Conservation (phyloP, 2,113 vertebrate genomes). For the Meleagris gallopavo region DNA sequence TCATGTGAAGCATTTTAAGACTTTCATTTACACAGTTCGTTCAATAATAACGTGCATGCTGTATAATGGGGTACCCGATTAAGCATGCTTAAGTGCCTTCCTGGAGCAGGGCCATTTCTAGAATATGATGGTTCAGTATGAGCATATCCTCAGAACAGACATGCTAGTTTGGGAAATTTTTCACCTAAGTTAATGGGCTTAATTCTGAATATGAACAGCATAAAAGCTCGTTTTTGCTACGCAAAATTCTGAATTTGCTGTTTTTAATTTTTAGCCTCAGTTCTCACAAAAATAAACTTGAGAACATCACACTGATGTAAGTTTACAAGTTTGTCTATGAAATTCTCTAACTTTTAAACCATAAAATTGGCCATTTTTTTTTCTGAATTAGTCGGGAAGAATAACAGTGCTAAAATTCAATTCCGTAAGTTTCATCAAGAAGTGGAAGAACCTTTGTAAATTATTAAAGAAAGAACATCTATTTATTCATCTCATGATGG, state of each 20-base stretch:
- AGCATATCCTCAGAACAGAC: constrained; percentile 24
- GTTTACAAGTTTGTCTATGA: not conserved
- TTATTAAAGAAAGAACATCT: not conserved
- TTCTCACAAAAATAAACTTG: not conserved
- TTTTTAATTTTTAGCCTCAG: not conserved
- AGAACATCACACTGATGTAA: not conserved
- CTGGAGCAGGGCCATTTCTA: constrained; percentile 57
- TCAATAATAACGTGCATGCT: constrained; percentile 37
- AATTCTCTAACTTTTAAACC: not conserved
- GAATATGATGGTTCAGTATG: constrained; percentile 39
- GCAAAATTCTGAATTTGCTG: not conserved
- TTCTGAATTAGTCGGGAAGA: not conserved
- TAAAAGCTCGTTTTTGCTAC: not conserved
- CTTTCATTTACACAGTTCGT: constrained; percentile 58
- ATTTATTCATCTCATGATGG: not conserved
- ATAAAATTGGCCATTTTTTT: not conserved
- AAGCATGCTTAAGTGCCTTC: constrained; percentile 64
- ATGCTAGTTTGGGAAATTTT: constrained; percentile 25
- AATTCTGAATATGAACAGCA: not conserved
- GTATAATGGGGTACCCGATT: constrained; percentile 62
- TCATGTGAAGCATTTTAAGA: constrained; percentile 56
- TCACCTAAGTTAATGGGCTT: constrained; percentile 30
- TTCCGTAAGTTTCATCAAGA: not conserved
- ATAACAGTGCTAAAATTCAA: not conserved
- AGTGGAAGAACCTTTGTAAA: not conserved